Evolutionary conservation across 2,888 invertebrate genomes (phyloP), one percentile per base, ranked within the genome.

Genomic region (Synanthedon andrenaeformis): DNA sequence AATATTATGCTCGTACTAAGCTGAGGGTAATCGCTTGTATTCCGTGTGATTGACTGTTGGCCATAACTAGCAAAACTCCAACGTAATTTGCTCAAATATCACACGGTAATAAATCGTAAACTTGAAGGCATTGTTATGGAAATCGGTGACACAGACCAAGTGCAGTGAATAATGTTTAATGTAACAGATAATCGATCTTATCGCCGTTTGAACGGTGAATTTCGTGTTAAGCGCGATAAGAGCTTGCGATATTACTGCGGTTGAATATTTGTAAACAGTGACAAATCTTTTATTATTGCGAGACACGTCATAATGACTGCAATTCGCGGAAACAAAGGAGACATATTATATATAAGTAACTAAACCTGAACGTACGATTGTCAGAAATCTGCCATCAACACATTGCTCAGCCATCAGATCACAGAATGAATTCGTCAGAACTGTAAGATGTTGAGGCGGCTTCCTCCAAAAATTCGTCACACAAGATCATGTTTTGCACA

Each of bases 271-370:
- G 51, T 28, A 56, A 56, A 51, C 56, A 54, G 56, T 56, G 53
- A 56, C 56, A 55, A 56, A 56, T 53, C 50, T 56, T 54, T 56
- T 56, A 54, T 56, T 53, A 56, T 56, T 51, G 52, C 53, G 55
- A 45, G 54, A 56, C 55, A 55, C 55, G 53, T 55, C 45, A 45
- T 53, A 56, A 45, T 45, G 2, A 5, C 11, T 45, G n/a, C 12
- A 45, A 45, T 45, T 14, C 14, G 13, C 14, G 6, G 14, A 8
- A 45, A 45, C 12, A 45, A 45, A 45, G 45, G 45, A 45, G 14
- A 8, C 11, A 14, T 12, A n/a, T n/a, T n/a, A n/a, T n/a, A n/a
- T n/a, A 35, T 35, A 10, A 35, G 35, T 35, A 35, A 35, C 35
- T 35, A 35, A 35, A 35, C 10, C 2, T 35, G 8, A 8, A 35